Evolutionary conservation across 2,113 vertebrate species (phyloP), one percentile per base, ranked within the genome.

Genomic region (Cyanoramphus novaezelandiae): DNA sequence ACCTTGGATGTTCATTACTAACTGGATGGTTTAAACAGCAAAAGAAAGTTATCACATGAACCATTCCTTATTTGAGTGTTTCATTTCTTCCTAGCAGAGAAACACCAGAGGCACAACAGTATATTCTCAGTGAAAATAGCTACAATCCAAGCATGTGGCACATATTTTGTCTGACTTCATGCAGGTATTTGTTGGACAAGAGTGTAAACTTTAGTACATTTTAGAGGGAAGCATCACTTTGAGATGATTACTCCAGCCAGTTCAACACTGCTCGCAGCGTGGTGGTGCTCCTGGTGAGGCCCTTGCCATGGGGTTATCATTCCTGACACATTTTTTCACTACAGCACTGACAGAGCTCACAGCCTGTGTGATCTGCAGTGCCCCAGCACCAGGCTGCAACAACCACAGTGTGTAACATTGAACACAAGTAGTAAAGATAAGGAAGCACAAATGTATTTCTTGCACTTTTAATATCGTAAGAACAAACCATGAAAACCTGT

Each of bases 401-500:
- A 31, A 13, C 24, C 27, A 75, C 23, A 86, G 74, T 15, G 60
- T 8, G 0, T 7, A 78, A 83, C 13, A 52, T 76, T 57, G 31
- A 92, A 72, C 62, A 44, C 41, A 59, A 87, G 20, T 0, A 93
- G 65, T n/a, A 84, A 95, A 84, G 57, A 71, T 91, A 88, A 86
- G 37, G 82, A 77, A 89, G 67, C 49, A 65, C 7, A 76, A 43
- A 47, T 82, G 11, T 44, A 90, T 62, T 93, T 96, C 86, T 84
- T 82, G 57, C 18, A 79, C 25, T 93, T 94, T 93, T 93, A 92
- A 80, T 88, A 63, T 71, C 31, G 2, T 41, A 96, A 94, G 65
- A 93, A 96, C 52, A 90, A 92, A 60, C 74, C 67, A 76, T 9
- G 25, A 96, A 88, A 95, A 65, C 17, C 78, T 90, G 35, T 41